Evolutionary conservation across 2,888 invertebrate species (phyloP), one percentile per base, ranked within the genome.

Genomic region (Euplagia quadripunctaria): DNA sequence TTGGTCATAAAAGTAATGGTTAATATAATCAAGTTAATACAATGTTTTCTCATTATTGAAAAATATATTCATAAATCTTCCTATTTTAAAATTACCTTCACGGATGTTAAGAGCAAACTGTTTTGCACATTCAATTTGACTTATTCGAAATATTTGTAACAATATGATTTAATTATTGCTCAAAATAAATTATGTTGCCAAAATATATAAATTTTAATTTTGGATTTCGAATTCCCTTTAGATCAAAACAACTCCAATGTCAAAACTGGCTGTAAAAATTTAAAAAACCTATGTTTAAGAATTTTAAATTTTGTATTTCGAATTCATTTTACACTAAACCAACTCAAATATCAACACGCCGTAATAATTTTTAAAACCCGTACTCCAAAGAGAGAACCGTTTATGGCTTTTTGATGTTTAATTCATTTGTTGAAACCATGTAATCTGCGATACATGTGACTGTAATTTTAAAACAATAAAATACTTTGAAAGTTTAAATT

Each of bases 391-490:
- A 68, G 64, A 51, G 63, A 61, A 64, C 46, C 41, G 46, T 65
- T 74, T 68, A 69, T 72, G 58, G 68, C 42, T 77, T 71, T 69
- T 73, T 73, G 52, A 76, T 72, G 72, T 77, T 76, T 73, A 64
- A 68, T 78, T 69, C 69, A 84, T 80, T 77, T 69, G 73, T 42
- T 46, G 65, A 9, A 17, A 79, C 64, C 73, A 65, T 72, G 71
- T 75, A 77, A 82, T 82, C 65, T 70, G 78, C 63, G 31, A 49
- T 63, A 55, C 68, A 64, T 68, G 68, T 68, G 71, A 70, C 81
- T 79, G 74, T 84, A 85, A 84, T 84, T 84, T 85, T 80, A 49
- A 80, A 85, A 85, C 85, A 81, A 84, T 84, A 82, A 84, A 83
- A 85, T 78, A 77, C 73, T 73, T 76, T 80, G 76, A 79, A 83